Evolutionary conservation across 2,888 invertebrate genomes (phyloP), one percentile per base, ranked within the genome.

Genomic region (Melinaea menophilus): DNA sequence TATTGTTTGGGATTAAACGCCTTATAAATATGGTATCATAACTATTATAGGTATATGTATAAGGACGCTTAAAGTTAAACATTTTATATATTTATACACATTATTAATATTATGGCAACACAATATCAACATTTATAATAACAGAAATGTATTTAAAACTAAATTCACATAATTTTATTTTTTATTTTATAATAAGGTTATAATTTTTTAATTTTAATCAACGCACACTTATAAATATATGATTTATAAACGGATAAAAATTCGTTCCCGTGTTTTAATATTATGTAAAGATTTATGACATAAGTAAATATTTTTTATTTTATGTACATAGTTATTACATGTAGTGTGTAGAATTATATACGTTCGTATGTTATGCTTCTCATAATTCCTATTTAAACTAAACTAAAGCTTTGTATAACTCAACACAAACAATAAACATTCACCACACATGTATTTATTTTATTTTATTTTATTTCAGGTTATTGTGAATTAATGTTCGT

Each of bases 371-470:
- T 54, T 61, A 65, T 61, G 65, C 65, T 67, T 65, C 65, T 67
- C 58, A 65, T 58, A 67, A 67, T 65, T 67, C 65, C 67, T 63
- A 61, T 61, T 58, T 51, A 58, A 57, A 61, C 47, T 47, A 48
- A 56, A 59, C 63, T 57, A 60, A 46, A 58, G 55, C 11, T 61
- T 51, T 55, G 55, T 62, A 60, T 61, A 54, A 61, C 61, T 37
- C 56, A 57, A 48, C 46, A 57, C 56, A 48, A 46, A 57, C 56
- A 66, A 64, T 62, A 66, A 64, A 66, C 55, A 66, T 59, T 66
- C 64, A 55, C 34, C 66, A 59, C 46, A 58, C 22, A 34, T 51
- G n/a, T 55, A 4, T 55, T 51, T 56, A 46, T 35, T 34, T 48
- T 7, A 13, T 35, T 34, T 48, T 7, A 13, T 54, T 59, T 22